Evolutionary conservation across 64 coral and sea anemone species (phyloP), one percentile per base, ranked within the genome.

Genomic region (Dendronephthya gigantea): DNA sequence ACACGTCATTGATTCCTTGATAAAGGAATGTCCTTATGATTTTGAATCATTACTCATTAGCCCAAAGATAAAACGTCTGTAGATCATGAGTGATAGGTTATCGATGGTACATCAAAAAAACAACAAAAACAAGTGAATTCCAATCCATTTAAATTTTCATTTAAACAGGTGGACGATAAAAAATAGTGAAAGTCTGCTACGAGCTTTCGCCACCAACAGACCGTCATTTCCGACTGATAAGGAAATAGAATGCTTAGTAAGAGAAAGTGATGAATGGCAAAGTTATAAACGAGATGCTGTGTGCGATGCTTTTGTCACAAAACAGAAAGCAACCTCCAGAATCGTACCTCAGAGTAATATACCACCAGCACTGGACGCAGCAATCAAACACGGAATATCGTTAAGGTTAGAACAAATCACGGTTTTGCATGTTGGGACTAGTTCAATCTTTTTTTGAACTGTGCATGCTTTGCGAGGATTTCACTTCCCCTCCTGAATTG

Each of bases 191-290:
- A 83, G 70, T 29, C 55, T 98, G 15, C 32, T 93, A 15, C 88
- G 83, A 30, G 37, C 93, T 1, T 87, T 98, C 14, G 58, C 89
- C 41, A 76, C 90, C 30, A 82, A 91, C 29, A 83, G 89, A 28
- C 92, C 83, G 27, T 87, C 68, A 55, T 98, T 98, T 84, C 39
- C 74, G 40, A 86, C 83, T 7, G 95, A 98, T 69, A 81, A 87
- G 14, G 84, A 69, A 33, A 98, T 98, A 48, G 88, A 91, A 40
- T 86, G 89, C 4, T 93, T 88, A 76, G 93, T 98, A 51, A 83
- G 84, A 43, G 92, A 98, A 68, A 98, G 92, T 87, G 95, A 98
- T 30, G 27, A 93, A 2, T 98, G 95, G 95, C 95, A 98, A 81
- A 98, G 85, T 69, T 98, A 93, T 56, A 98, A 98, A 36, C 62